Base-by-base conservation (phyloP, 2,888 invertebrate species). In the Morpho deidamia region DNA sequence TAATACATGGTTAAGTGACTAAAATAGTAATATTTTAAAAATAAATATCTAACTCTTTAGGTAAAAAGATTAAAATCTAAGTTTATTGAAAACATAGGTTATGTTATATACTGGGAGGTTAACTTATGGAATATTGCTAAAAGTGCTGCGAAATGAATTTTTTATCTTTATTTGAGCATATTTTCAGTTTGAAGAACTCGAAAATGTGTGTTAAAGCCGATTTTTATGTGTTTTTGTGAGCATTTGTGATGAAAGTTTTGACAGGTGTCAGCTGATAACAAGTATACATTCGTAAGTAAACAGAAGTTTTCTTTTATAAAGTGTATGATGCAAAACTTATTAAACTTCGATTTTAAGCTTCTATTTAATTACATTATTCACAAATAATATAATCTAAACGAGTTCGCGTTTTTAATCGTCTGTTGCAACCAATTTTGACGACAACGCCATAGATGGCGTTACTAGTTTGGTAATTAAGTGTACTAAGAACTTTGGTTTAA, bases 241-340 rank as follows among this genome's bases (percentile, higher is more conserved):
- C 83, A 85, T 86, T 84, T 86, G 87, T 84, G 87, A 74, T 61
- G 68, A 81, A 80, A 81, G 78, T 81, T 83, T 82, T 85, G 86
- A 85, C 87, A 87, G 85, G 64, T 87, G 86, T 78, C 87, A 87
- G 78, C 78, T 82, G 80, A 74, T 79, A 47, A 42, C 50, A 46
- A 43, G 23, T 33, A 5, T 34, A 11, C 11, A 39, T 12, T 47
- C 34, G 60, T 56, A 40, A 56, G 55, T 60, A 60, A 50, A 37
- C 43, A 50, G 3, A 34, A 9, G n/a, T 14, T 14, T 42, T 42
- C 42, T 42, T 8, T 9, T 11, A 40, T 23, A 23, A 23, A 23
- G 2, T 1, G 3, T 5, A 23, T 23, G 23, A 3, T 23, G 23
- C 1, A 23, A 23, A 23, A 23, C 23, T 5, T 23, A 5, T 23